phyloP scores from a whole-genome alignment of 1,140 invertebrate species.

The Plutomurus gul region DNA sequence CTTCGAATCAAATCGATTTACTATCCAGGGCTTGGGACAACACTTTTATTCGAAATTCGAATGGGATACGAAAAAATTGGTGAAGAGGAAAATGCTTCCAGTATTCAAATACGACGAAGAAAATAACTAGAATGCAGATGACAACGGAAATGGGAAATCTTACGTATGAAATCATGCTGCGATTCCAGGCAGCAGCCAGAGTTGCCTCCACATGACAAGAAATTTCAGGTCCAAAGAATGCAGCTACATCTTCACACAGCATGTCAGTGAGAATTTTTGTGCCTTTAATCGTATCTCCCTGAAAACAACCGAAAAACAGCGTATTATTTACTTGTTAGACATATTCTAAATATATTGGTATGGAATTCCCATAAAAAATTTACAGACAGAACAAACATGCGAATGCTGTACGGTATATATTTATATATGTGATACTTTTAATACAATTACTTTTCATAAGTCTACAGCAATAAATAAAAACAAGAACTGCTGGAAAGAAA shows the following conservation, averaged over 20 bases:
- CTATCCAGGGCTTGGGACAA: too few relatives aligned
- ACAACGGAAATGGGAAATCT: constrained; percentile 61
- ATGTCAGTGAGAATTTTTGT: constrained; percentile 87
- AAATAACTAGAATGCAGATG: not conserved
- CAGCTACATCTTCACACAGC: constrained; percentile 84
- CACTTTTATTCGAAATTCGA: too few relatives aligned
- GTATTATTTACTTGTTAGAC: not conserved
- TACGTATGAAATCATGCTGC: constrained; percentile 98
- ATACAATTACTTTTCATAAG: too few relatives aligned
- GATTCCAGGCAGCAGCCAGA: constrained; percentile 88
- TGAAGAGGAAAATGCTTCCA: constrained; percentile 16
- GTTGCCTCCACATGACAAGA: constrained; percentile 91
- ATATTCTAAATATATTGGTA: too few relatives aligned
- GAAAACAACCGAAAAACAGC: constrained; percentile 41
- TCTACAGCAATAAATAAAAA: too few relatives aligned
- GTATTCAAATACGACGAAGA: not conserved
- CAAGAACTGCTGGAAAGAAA: too few relatives aligned
- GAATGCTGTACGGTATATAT: too few relatives aligned
- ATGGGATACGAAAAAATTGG: not conserved
- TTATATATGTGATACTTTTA: too few relatives aligned
- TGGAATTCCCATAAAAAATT: too few relatives aligned
- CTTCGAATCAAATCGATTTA: too few relatives aligned
- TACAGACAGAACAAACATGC: too few relatives aligned
- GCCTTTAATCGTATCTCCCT: constrained; percentile 79
- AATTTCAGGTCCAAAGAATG: constrained; percentile 94